phyloP scores from a whole-genome alignment of 2,113 vertebrate genomes.

The Fulica atra region DNA sequence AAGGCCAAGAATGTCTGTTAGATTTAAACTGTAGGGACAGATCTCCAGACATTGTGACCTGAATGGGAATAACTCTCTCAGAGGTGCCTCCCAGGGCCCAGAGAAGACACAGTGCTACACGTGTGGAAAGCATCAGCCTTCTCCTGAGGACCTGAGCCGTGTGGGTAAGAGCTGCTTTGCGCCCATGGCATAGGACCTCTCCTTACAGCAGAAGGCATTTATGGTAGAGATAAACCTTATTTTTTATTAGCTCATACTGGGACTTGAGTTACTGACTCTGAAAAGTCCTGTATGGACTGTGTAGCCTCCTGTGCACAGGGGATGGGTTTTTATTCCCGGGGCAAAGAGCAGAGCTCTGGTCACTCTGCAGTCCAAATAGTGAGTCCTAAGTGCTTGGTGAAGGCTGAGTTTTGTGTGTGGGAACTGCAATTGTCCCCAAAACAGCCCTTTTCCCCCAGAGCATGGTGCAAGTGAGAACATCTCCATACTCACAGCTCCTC shows the following conservation, averaged over 20 bases:
- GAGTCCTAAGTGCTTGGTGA: background rate
- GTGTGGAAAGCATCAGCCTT: background rate
- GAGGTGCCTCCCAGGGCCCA: background rate
- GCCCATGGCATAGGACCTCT: background rate
- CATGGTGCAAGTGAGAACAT: rapidly evolving
- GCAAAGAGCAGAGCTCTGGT: background rate
- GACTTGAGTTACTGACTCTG: background rate
- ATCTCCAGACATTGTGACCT: background rate
- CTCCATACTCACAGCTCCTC: constrained; percentile 91
- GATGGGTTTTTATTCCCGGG: background rate
- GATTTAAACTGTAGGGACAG: background rate
- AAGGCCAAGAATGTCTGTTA: background rate
- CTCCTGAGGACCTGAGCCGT: background rate
- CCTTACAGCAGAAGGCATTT: background rate
- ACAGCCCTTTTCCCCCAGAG: background rate
- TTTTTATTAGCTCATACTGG: background rate
- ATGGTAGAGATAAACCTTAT: background rate
- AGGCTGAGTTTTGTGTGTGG: background rate
- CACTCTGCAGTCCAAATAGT: background rate
- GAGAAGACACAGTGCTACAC: background rate
- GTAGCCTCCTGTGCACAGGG: background rate
- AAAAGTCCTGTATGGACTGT: background rate
- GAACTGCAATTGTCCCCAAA: background rate
- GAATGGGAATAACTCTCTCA: background rate
- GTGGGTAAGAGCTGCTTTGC: background rate